These are phyloP conservation scores for Terrapene triunguis DNA, from an alignment of 2,113 vertebrate species.

Conservation along the genomic window DNA sequence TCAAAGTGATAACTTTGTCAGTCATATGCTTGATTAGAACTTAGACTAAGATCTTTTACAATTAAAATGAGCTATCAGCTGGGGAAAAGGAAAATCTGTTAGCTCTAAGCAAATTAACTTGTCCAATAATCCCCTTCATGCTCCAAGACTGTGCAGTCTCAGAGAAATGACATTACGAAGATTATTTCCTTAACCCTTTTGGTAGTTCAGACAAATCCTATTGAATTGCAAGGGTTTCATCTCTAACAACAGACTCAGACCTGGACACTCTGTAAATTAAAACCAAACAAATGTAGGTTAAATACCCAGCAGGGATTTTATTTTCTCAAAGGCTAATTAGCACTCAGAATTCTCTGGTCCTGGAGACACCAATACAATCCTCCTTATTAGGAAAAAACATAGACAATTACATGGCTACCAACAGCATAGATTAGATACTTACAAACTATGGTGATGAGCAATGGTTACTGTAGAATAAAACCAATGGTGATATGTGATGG, in stretches of 20 bases:
- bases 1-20: not conserved
- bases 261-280: conserved; percentile 20
- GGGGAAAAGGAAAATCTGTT: not conserved
- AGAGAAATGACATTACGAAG: not conserved
- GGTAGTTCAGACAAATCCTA: conserved; percentile 25
- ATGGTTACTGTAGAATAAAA: not conserved
- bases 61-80: conserved; percentile 37
- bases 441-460: not conserved
- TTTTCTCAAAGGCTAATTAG: conserved; percentile 23
- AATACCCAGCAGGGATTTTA: conserved; percentile 47
- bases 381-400: not conserved
- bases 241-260: conserved; percentile 23
- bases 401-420: not conserved
- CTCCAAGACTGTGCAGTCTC: not conserved
- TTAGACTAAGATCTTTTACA: not conserved
- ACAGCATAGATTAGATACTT: not conserved
- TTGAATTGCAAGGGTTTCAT: not conserved
- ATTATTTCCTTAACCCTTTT: not conserved
- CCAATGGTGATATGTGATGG: not conserved
- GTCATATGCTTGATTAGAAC: conserved; percentile 2
- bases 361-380: not conserved
- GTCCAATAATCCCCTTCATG: not conserved
- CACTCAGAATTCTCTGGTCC: not conserved
- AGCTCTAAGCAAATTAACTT: conserved; percentile 10
- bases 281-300: conserved; percentile 49